Evolutionary conservation across 2,113 vertebrate genomes (phyloP).

Genomic region (Manacus vitellinus): DNA sequence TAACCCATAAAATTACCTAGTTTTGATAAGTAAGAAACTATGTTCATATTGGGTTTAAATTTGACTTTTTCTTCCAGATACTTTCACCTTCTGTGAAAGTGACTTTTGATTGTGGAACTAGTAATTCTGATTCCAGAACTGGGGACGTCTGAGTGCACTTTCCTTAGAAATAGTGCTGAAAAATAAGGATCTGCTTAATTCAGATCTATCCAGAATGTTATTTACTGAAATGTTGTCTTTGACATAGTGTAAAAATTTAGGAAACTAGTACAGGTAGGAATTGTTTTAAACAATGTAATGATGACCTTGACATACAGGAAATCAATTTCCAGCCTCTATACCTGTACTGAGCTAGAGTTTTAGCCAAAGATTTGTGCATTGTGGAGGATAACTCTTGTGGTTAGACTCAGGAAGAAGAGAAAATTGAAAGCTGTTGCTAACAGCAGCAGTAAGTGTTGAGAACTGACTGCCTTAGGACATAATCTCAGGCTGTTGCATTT

Average conservation of each 20-base stretch:
- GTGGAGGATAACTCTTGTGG: background rate
- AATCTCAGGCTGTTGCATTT: too few species aligned
- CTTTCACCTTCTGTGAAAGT: background rate
- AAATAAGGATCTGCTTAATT: background rate
- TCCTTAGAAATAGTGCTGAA: background rate
- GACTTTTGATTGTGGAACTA: background rate
- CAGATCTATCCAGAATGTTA: background rate
- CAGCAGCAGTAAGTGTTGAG: too few species aligned
- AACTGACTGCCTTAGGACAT: too few species aligned
- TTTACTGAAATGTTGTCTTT: background rate
- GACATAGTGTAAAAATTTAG: background rate
- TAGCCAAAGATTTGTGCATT: background rate
- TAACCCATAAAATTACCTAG: fast-evolving
- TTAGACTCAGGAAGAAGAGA: too few species aligned
- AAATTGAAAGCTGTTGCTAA: too few species aligned
- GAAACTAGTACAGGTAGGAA: background rate
- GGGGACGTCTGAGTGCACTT: fast-evolving
- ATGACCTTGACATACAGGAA: background rate
- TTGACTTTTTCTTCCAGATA: background rate
- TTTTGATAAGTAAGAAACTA: background rate
- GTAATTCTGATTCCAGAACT: background rate
- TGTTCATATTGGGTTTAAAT: background rate
- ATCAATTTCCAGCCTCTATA: background rate
- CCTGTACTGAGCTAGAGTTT: background rate
- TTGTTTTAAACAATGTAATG: background rate